Evolutionary conservation across 2,113 vertebrate species (phyloP).

Genomic region (Ptyas mucosa): DNA sequence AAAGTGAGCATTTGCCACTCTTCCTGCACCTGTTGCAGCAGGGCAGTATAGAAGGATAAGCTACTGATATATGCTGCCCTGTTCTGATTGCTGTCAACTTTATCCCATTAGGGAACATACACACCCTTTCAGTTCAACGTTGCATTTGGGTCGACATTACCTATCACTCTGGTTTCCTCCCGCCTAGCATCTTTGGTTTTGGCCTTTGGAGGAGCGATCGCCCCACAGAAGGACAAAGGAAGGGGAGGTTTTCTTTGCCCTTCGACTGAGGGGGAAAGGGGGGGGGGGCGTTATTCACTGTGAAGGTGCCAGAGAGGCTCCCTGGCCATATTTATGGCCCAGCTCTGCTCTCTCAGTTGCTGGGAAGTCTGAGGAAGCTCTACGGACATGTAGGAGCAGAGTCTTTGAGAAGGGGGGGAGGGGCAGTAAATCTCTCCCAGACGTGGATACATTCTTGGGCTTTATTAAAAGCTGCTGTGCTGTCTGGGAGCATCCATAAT

Average conservation of each 20-base stretch:
- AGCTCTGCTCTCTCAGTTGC: slow-evolving; percentile 2
- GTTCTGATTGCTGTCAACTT: background rate
- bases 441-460: slow-evolving; percentile 64
- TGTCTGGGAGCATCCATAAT: slow-evolving; percentile 69
- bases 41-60: background rate
- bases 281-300: background rate
- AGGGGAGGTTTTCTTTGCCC: background rate
- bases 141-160: background rate
- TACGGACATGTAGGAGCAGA: slow-evolving; percentile 19
- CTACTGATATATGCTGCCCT: no score
- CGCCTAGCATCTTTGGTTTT: background rate
- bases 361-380: slow-evolving; percentile 9
- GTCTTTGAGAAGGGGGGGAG: slow-evolving; percentile 17
- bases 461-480: slow-evolving; percentile 55
- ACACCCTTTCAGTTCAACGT: background rate
- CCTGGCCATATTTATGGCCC: slow-evolving; percentile 10
- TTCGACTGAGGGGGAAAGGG: background rate
- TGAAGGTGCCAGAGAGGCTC: background rate
- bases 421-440: slow-evolving; percentile 67
- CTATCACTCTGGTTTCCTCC: background rate
- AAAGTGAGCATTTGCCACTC: background rate
- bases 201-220: background rate
- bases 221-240: background rate
- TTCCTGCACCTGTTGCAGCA: background rate
- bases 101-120: background rate